Evolutionary conservation across 2,797 vertebrate genomes (phyloP).

Genomic region (Onychomys leucogaster): DNA sequence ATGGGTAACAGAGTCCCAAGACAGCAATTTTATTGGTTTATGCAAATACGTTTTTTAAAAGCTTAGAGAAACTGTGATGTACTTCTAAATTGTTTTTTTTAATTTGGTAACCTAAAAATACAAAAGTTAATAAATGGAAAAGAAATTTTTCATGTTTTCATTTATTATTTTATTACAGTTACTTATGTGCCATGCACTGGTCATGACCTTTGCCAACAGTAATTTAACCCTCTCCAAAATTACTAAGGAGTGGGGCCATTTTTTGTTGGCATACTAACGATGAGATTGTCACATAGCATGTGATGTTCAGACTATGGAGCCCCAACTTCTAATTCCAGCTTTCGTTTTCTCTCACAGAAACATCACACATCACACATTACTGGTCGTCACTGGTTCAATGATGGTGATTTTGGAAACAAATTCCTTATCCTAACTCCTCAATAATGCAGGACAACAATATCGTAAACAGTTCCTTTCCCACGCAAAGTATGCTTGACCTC

Average conservation of each 20-base stretch:
- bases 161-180: neutral
- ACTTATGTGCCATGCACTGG: neutral
- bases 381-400: neutral
- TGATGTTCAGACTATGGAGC: neutral
- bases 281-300: neutral
- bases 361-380: neutral
- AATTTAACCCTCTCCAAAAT: slow-evolving; percentile 9
- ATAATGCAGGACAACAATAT: neutral
- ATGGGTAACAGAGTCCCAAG: slow-evolving; percentile 20
- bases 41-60: slow-evolving; percentile 2
- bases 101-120: neutral
- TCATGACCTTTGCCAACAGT: neutral
- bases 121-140: slow-evolving; percentile 22
- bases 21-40: slow-evolving; percentile 39
- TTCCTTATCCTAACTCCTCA: neutral
- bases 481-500: slow-evolving; percentile 12
- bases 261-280: neutral
- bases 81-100: slow-evolving; percentile 37
- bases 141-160: slow-evolving; percentile 17
- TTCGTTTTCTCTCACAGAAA: neutral
- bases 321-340: neutral
- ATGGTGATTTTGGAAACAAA: neutral
- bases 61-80: neutral
- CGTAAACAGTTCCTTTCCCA: neutral
- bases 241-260: neutral